Base-by-base conservation (phyloP, 1,140 invertebrate genomes). In the Drosophila auraria region DNA sequence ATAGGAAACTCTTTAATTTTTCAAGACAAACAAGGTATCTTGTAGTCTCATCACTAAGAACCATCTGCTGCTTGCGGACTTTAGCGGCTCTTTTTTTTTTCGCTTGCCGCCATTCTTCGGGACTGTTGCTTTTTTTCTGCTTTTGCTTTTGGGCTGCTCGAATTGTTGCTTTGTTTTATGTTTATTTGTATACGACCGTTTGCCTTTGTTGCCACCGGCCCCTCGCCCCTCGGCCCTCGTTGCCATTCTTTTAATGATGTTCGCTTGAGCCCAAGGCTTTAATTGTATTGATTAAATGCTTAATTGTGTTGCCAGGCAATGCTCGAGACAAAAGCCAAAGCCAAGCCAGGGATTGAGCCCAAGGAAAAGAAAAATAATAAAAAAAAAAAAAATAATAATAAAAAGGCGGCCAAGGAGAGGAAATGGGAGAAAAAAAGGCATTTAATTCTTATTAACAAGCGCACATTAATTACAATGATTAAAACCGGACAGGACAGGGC, bases 371-470 rank as follows among this genome's bases (percentile, higher is more conserved):
- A 50, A 60, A 54, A 36, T 20, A 20, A 20, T 20, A 20, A 20
- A 20, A 20, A 20, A 20, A 20, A 20, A 20, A 20, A 20, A 20
- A 20, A 20, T 20, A 44, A 51, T 17, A 33, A 53, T n/a, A 62
- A 30, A 47, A 36, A 68, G 14, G 12, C 9, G 44, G 4, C 36
- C 2, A 51, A 59, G 36, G 9, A 17, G 25, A 33, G 59, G 40
- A 30, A 38, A 38, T 14, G n/a, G 27, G 3, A n/a, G 20, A 44
- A 62, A 44, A 76, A 47, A 78, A 75, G 53, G 71, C 47, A 89
- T 83, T 87, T 89, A 90, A 89, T 89, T 89, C 78, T 90, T 89
- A 90, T 90, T 86, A 89, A 89, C 86, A 89, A 90, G 84, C 84
- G 65, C 57, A 66, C 74, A 90, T 89, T 90, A 90, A 89, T 89